Evolutionary conservation across 2,888 invertebrate species (phyloP), one percentile per base, ranked within the genome.

Genomic region (Zonitis immaculata): DNA sequence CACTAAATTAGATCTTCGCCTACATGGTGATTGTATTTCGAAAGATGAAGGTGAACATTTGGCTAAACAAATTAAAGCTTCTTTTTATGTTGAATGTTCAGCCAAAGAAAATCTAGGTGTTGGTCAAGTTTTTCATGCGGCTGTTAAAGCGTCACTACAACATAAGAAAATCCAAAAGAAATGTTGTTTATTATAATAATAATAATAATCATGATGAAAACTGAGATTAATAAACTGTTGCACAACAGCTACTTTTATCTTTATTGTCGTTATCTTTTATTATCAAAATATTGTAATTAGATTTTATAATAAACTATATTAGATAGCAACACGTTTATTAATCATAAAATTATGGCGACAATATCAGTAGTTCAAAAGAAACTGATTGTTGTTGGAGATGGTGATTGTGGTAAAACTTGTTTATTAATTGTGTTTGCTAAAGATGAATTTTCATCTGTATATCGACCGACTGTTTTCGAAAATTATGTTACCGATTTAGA

Each of bases 401-500:
- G 97, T 82, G 97, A 96, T 75, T 98, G 97, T 81, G 97, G 97
- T 82, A 98, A 98, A 86, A 98, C 97, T 71, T 98, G 97, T 79
- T 86, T 98, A 70, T 84, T 98, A 77, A 97, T 97, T 79, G 97
- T 97, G 76, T 98, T 98, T 83, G 94, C 94, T 80, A 97, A 97
- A 83, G 97, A 98, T 81, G 95, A 96, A 79, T 98, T 98, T 83
- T 97, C 98, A 71, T 97, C 97, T 85, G 96, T 97, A 67, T 99
- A 98, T 81, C 96, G 98, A 78, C 98, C 98, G 74, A 99, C 98
- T 73, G 98, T 99, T 68, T 99, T 98, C 81, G 99, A 99, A 80
- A 98, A 98, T 79, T 99, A 98, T 87, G 98, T 98, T 75, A 97
- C 98, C 72, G 98, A 98, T 80, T 96, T 98, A 74, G 96, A 96